phyloP scores from a whole-genome alignment of 2,113 vertebrate genomes.

The Ia io region DNA sequence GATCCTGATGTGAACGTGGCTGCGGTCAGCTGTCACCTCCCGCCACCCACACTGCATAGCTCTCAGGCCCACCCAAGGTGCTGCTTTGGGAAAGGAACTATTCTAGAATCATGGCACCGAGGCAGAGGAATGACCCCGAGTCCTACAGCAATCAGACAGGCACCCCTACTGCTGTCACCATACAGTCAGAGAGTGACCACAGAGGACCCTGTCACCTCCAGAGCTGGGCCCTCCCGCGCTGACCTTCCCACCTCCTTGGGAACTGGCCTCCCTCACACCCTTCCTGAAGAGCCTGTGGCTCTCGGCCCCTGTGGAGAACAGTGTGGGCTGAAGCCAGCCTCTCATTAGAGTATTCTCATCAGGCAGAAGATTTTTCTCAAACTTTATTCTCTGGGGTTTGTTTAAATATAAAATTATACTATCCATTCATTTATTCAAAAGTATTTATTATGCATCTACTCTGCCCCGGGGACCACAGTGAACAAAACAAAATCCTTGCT shows the following conservation, averaged over 20 bases:
- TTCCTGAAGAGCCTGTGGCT: not conserved
- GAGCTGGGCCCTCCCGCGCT: not conserved
- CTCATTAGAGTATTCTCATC: not conserved
- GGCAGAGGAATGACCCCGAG: not conserved
- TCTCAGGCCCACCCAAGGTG: not conserved
- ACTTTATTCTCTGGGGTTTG: not conserved
- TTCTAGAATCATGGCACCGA: not conserved
- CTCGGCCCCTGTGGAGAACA: not conserved
- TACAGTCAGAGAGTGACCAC: not conserved
- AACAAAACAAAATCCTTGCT: not conserved
- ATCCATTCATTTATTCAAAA: not conserved
- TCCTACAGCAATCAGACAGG: not conserved
- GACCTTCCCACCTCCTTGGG: not conserved
- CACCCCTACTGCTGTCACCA: not conserved
- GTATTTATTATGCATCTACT: not conserved
- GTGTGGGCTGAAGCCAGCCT: not conserved
- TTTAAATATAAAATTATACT: conserved; percentile 3
- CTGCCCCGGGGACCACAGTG: not conserved
- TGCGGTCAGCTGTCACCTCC: not conserved
- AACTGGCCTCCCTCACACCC: not conserved
- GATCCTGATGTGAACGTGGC: not conserved
- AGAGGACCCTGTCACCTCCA: not conserved
- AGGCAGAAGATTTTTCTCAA: not conserved
- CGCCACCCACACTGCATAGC: not conserved
- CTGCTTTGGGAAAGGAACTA: not conserved